A percentile compares a stretch with the other conserved stretches of the same genome.
Conservation (phyloP, 2,797 vertebrate species). For the Poeciliopsis turneri region DNA sequence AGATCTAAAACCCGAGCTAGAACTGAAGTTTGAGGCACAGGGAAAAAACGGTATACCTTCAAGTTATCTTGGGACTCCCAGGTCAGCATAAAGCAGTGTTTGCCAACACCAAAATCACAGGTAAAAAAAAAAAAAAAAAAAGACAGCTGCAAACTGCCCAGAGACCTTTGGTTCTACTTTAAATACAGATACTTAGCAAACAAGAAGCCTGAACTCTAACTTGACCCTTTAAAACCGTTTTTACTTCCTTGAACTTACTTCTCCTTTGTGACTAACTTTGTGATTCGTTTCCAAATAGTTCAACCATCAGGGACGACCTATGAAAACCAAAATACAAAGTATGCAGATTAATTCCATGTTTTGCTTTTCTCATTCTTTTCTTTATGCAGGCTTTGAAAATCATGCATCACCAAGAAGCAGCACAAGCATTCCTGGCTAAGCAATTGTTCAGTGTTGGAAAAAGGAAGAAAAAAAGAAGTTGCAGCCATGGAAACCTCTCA, state of each 20-base stretch:
- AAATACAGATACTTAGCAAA: neutral
- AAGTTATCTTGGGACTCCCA: neutral
- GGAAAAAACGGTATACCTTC: neutral
- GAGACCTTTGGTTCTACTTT: neutral
- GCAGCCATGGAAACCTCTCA: slow-evolving; percentile 52
- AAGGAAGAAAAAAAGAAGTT: neutral
- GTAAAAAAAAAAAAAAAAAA: neutral
- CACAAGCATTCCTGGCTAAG: neutral
- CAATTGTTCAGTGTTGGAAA: slow-evolving; percentile 30
- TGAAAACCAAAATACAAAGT: neutral
- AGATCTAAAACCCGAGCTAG: neutral
- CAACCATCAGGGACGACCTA: neutral
- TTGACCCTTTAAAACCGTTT: neutral
- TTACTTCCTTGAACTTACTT: neutral
- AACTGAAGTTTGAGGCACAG: neutral
- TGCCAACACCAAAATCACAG: neutral
- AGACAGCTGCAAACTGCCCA: neutral
- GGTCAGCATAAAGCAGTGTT: neutral
- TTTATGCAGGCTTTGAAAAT: neutral
- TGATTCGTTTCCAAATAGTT: neutral
- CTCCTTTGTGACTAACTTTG: neutral
- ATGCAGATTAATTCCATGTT: neutral
- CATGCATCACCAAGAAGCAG: neutral
- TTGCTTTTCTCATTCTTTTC: neutral
- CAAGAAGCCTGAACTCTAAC: no score